Evolutionary conservation across 2,888 invertebrate genomes (phyloP).

Genomic region (Parascotia fuliginaria): DNA sequence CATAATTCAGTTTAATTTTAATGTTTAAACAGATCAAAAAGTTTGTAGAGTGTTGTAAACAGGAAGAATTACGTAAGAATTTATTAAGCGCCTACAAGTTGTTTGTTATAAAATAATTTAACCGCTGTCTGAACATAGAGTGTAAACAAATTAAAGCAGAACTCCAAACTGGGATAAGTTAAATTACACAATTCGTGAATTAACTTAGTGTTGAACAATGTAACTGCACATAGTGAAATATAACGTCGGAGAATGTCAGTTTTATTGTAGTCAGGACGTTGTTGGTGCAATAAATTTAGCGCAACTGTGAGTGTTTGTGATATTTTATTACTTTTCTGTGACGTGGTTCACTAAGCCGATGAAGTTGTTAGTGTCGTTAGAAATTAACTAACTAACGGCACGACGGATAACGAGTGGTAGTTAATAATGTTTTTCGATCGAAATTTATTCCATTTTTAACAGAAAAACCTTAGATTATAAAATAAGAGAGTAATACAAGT

Average conservation of each 20-base stretch:
- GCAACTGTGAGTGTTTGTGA: background rate
- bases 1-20: slow-evolving; percentile 4
- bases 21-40: slow-evolving; percentile 5
- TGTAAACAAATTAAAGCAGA: background rate
- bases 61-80: slow-evolving; percentile 5
- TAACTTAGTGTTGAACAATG: background rate
- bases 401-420: too few relatives aligned
- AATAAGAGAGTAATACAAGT: too few relatives aligned
- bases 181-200: background rate
- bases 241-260: background rate
- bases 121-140: background rate
- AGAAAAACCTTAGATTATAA: too few relatives aligned
- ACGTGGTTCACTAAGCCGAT: too few relatives aligned
- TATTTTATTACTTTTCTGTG: too few relatives aligned
- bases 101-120: slow-evolving; percentile 5
- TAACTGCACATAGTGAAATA: background rate
- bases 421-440: too few relatives aligned
- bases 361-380: too few relatives aligned
- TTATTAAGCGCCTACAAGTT: background rate
- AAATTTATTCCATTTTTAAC: too few relatives aligned
- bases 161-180: background rate
- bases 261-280: too few relatives aligned
- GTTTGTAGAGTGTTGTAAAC: slow-evolving; percentile 1
- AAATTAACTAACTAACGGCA: too few relatives aligned
- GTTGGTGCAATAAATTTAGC: background rate